These are phyloP conservation scores for Eupeodes corollae DNA, from an alignment of 1,140 invertebrate genomes.

Conservation along the genomic window DNA sequence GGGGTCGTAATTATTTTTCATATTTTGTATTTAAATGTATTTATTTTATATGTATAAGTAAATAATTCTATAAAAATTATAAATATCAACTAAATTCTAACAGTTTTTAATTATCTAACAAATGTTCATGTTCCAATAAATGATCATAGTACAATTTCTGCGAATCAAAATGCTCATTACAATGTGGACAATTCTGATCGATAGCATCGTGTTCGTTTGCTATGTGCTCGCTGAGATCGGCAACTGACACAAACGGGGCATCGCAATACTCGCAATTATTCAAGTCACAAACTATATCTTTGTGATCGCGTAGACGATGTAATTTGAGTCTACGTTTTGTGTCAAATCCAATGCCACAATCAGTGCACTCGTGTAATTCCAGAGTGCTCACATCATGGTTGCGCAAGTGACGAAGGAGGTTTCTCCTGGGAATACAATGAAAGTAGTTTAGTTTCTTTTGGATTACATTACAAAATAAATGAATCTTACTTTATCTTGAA, in stretches of 20 bases:
- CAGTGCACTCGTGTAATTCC: background rate
- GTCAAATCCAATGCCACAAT: slow-evolving; percentile 2
- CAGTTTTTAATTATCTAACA: too few relatives aligned
- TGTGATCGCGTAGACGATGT: slow-evolving; percentile 3
- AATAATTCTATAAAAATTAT: too few relatives aligned
- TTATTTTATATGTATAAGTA: too few relatives aligned
- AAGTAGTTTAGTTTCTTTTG: slow-evolving; percentile 17
- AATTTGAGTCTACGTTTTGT: background rate
- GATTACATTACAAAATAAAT: too few relatives aligned
- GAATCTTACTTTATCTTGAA: slow-evolving; percentile 10
- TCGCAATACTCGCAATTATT: slow-evolving; percentile 5
- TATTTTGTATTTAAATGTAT: too few relatives aligned
- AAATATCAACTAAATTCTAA: too few relatives aligned
- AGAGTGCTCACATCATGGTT: slow-evolving; percentile 1
- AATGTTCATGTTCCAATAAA: background rate
- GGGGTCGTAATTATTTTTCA: too few relatives aligned
- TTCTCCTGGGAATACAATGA: slow-evolving; percentile 25
- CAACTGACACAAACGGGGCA: background rate
- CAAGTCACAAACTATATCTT: background rate
- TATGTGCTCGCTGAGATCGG: slow-evolving; percentile 2
- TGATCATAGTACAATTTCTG: slow-evolving; percentile 3
- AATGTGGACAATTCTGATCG: background rate
- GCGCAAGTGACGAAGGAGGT: slow-evolving; percentile 8
- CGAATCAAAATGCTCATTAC: background rate
- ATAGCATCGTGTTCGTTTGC: background rate